Base-by-base conservation (phyloP, 1,140 invertebrate genomes). In the Philopotamus ludificatus region DNA sequence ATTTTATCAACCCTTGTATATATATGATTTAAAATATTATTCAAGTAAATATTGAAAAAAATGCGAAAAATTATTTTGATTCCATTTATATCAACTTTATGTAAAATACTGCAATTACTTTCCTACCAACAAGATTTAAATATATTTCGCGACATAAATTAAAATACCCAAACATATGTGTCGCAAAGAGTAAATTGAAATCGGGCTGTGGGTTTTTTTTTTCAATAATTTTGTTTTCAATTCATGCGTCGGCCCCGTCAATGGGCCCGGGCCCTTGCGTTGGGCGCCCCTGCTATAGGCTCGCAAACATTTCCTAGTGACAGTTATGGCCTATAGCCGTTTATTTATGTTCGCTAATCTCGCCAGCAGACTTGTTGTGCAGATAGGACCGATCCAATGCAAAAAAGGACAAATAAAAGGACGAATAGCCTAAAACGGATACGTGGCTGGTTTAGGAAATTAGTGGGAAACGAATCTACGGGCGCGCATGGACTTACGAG, bases 291-390 rank as follows among this genome's bases (percentile, higher is more conserved):
- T 47, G 42, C 21, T 25, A 15, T 49, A 28, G 57, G 57, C 57
- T 60, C 47, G 61, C 50, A 44, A 60, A 53, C 54, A 55, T 57
- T 53, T 51, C 41, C 61, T 26, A 44, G 66, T 50, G 66, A 67
- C 66, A 67, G 60, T 67, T 59, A 67, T 63, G 61, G 66, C 60
- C 61, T 63, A 63, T 50, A 63, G 66, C 60, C 54, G 60, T 47
- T 67, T 67, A 67, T 67, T 67, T 67, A 67, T 57, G 66, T 39
- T 12, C 61, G 54, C 66, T 67, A 59, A 67, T 67, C 66, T 67
- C 61, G 45, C 61, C 50, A 49, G 45, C 61, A 47, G 53, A 58
- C 58, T 60, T 60, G 60, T 61, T 47, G 59, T 51, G 22, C 53
- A 59, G 54, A 59, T 51, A 58, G 49, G 45, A n/a, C 55, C 39